These are phyloP conservation scores for Ennomos erosarius DNA, from an alignment of 2,888 invertebrate species.

Conservation along the genomic window DNA sequence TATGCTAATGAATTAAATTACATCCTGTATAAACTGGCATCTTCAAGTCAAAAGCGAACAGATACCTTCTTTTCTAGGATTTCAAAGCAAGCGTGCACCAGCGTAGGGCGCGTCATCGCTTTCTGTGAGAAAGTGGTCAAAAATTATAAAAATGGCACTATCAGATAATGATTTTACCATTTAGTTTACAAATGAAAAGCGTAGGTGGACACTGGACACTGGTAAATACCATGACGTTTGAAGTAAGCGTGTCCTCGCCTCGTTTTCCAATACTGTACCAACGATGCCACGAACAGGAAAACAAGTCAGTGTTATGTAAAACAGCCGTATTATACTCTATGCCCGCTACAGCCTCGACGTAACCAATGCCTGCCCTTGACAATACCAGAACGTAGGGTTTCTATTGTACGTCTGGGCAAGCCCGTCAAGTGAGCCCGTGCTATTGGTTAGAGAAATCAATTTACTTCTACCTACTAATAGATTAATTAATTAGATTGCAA, in stretches of 20 bases:
- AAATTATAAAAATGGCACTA: too few species aligned
- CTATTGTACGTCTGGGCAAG: constrained; percentile 38
- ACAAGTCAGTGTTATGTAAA: constrained; percentile 25
- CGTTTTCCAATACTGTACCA: constrained; percentile 1
- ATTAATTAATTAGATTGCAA: constrained; percentile 22
- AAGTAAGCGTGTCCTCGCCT: background rate
- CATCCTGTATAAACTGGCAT: too few species aligned
- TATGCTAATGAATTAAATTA: too few species aligned
- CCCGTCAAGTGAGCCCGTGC: constrained; percentile 42
- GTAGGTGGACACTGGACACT: too few species aligned
- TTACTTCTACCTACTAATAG: constrained; percentile 12
- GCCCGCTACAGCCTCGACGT: constrained; percentile 7
- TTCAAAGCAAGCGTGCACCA: too few species aligned
- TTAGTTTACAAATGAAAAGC: too few species aligned
- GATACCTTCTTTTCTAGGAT: too few species aligned
- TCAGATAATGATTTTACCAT: too few species aligned
- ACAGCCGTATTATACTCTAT: constrained; percentile 1
- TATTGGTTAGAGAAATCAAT: constrained; percentile 34
- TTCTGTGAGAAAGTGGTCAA: too few species aligned
- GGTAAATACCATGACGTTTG: background rate
- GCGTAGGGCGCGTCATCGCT: too few species aligned
- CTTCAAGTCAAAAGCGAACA: too few species aligned
- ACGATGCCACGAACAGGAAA: constrained; percentile 15
- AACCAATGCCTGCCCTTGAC: constrained; percentile 38
- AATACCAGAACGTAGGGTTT: constrained; percentile 44